phyloP scores from a whole-genome alignment of 2,113 vertebrate genomes.

The Toxostoma redivivum region DNA sequence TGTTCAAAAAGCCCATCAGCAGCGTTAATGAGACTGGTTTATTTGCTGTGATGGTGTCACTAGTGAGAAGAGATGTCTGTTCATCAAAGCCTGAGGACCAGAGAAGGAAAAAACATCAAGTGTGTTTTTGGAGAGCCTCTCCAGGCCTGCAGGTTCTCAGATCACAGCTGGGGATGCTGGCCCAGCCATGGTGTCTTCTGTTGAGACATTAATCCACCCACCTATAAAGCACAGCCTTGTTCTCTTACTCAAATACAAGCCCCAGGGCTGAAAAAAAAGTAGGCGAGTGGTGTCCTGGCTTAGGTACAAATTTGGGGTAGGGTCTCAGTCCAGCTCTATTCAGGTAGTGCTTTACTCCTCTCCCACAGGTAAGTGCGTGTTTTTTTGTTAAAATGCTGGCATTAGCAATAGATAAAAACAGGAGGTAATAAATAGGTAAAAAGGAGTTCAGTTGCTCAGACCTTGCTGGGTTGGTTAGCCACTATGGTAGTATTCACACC shows the following conservation, averaged over 20 bases:
- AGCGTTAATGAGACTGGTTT: background rate
- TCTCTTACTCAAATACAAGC: background rate
- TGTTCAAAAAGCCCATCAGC: background rate
- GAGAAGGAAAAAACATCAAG: background rate
- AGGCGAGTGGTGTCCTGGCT: background rate
- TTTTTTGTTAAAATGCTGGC: background rate
- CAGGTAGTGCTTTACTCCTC: background rate
- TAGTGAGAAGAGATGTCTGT: background rate
- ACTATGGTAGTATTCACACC: background rate
- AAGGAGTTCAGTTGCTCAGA: background rate
- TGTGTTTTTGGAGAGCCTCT: background rate
- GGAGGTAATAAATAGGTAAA: too few species aligned
- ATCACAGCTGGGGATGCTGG: background rate
- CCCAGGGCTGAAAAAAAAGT: background rate
- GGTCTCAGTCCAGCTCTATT: background rate
- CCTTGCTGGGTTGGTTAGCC: background rate
- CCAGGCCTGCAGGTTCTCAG: background rate
- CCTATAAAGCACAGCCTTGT: background rate
- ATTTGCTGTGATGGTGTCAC: background rate
- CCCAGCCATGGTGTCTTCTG: rapidly evolving
- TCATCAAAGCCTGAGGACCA: background rate
- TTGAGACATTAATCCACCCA: background rate
- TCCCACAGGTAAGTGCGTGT: rapidly evolving
- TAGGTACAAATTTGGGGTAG: background rate
- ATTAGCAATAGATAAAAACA: background rate